Evolutionary conservation across 1,140 invertebrate genomes (phyloP).

Genomic region (Drosophila auraria): DNA sequence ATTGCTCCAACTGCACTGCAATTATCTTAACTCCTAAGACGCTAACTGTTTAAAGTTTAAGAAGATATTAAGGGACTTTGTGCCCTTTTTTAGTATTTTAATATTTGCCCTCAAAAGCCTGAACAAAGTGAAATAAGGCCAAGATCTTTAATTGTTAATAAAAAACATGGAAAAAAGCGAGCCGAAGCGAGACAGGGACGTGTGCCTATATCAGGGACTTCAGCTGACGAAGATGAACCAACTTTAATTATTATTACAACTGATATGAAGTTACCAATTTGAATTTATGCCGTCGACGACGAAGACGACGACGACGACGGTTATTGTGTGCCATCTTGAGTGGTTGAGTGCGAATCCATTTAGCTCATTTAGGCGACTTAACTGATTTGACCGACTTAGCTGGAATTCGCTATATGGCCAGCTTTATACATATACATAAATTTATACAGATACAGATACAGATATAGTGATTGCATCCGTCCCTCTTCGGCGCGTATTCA

Average conservation of each 20-base stretch:
- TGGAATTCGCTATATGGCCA: slow-evolving; percentile 32
- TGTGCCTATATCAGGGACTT: no score
- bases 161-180: no score
- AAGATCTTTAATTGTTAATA: no score
- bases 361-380: slow-evolving; percentile 32
- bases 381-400: slow-evolving; percentile 45
- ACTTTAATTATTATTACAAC: neutral
- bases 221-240: neutral
- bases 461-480: slow-evolving; percentile 43
- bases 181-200: no score
- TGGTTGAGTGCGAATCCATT: slow-evolving; percentile 36
- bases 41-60: neutral
- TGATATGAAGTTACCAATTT: slow-evolving; percentile 8
- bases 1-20: neutral
- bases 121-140: no score
- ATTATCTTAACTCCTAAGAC: neutral
- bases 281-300: slow-evolving; percentile 7
- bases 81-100: no score
- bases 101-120: neutral
- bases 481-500: slow-evolving; percentile 44
- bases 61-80: no score
- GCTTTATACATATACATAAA: neutral
- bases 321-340: slow-evolving; percentile 21
- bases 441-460: neutral
- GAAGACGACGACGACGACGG: slow-evolving; percentile 4